A percentile compares a stretch with the other conserved stretches of the same genome.
Conservation (phyloP, 2,113 vertebrate genomes). For the Ciconia boyciana region DNA sequence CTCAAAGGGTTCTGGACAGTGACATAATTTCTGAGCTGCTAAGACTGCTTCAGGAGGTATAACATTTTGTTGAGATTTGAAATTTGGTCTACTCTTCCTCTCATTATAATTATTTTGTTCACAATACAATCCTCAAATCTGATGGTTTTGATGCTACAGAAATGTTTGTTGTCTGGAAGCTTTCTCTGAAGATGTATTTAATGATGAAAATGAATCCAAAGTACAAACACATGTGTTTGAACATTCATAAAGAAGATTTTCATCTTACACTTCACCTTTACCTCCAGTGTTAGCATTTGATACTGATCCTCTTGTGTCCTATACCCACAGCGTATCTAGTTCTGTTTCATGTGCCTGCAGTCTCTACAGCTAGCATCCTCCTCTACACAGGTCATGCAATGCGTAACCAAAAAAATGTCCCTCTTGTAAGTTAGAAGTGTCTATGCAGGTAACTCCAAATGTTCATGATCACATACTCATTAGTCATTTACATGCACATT, state of each 20-base stretch:
- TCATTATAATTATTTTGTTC: neutral
- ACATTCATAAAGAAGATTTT: neutral
- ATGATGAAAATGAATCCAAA: neutral
- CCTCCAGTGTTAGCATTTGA: neutral
- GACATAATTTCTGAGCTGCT: neutral
- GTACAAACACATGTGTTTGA: neutral
- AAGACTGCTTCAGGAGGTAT: neutral
- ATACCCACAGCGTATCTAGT: neutral
- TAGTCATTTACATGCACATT: neutral
- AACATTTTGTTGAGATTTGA: neutral
- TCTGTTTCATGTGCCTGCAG: neutral
- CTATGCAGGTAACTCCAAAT: neutral
- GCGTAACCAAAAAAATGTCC: neutral
- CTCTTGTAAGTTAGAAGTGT: neutral
- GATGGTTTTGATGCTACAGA: neutral
- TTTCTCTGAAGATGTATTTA: neutral
- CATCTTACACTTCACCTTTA: neutral
- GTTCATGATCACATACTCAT: neutral
- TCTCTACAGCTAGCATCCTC: accelerated
- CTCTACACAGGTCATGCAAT: neutral
- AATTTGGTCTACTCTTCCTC: neutral
- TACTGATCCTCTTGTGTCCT: neutral
- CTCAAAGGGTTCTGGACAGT: neutral
- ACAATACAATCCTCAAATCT: neutral
- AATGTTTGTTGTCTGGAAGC: neutral